Conservation (phyloP, 2,888 invertebrate genomes). For the Brachylomia viminalis region DNA sequence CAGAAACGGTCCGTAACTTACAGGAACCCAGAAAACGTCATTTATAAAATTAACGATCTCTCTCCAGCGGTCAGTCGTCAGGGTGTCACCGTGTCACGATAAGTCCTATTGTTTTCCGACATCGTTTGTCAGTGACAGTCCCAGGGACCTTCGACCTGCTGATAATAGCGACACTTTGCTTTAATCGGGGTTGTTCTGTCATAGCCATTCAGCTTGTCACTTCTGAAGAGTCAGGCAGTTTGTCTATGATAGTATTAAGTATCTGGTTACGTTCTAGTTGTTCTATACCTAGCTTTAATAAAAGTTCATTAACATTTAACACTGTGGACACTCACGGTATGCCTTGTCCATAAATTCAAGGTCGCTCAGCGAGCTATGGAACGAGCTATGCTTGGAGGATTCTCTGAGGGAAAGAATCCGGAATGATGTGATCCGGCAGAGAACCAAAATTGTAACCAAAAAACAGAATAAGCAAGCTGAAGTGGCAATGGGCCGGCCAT, state of each 20-base stretch:
- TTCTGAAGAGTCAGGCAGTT: constrained; percentile 8
- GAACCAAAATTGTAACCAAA: no score
- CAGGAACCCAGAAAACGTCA: constrained; percentile 10
- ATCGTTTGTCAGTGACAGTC: constrained; percentile 61
- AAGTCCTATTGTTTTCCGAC: constrained; percentile 51
- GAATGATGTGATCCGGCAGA: no score
- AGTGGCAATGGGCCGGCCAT: no score
- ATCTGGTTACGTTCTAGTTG: neutral
- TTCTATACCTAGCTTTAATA: neutral
- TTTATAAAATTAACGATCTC: constrained; percentile 42
- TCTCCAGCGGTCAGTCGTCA: constrained; percentile 38
- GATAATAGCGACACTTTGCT: constrained; percentile 43
- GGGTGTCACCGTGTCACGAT: constrained; percentile 33
- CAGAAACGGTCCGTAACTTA: neutral
- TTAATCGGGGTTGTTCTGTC: constrained; percentile 32
- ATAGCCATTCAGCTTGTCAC: constrained; percentile 31
- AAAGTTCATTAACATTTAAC: no score
- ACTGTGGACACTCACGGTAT: no score
- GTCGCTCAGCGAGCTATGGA: no score
- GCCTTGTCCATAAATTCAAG: no score
- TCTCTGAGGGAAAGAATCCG: no score
- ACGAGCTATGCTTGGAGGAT: no score
- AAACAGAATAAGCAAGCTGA: no score
- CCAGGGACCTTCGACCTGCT: constrained; percentile 42
- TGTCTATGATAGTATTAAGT: constrained; percentile 15